Conservation (phyloP, 2,113 vertebrate genomes). For the Dryoscopus gambensis region DNA sequence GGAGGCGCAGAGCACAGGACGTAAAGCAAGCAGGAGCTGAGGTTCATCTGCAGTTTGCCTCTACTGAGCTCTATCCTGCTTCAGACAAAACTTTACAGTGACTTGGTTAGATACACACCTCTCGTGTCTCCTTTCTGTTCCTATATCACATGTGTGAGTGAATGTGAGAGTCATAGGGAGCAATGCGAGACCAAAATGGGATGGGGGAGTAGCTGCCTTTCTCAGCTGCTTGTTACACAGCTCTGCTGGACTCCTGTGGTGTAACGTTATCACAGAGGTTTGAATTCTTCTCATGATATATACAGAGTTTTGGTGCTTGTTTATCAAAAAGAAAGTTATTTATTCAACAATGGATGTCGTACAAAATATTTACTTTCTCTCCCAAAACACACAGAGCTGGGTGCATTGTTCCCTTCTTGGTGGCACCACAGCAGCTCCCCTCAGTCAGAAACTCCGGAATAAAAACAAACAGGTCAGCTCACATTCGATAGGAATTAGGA, state of each 20-base stretch:
- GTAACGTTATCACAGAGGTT: not conserved
- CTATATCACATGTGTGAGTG: not conserved
- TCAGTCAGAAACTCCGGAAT: not conserved
- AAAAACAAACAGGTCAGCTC: not conserved
- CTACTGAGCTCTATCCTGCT: not conserved
- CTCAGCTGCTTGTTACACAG: not conserved
- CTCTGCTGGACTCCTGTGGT: not conserved
- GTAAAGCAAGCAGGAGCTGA: not conserved
- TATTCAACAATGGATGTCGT: not conserved
- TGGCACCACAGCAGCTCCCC: not conserved
- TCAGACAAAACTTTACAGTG: not conserved
- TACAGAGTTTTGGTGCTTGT: not conserved
- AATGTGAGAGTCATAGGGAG: not conserved
- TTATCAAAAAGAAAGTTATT: constrained; percentile 24
- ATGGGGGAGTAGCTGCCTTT: not conserved
- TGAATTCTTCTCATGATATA: not conserved
- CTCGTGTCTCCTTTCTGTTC: not conserved
- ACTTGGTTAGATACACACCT: not conserved
- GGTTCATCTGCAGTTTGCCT: not conserved
- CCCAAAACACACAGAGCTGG: not conserved
- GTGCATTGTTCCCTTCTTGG: not conserved
- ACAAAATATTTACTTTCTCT: constrained; percentile 45
- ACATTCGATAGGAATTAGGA: not conserved
- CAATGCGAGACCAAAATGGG: not conserved
- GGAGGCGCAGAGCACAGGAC: not conserved